Evolutionary conservation across 1,140 invertebrate species (phyloP).

Genomic region (Neuroterus valhalla): DNA sequence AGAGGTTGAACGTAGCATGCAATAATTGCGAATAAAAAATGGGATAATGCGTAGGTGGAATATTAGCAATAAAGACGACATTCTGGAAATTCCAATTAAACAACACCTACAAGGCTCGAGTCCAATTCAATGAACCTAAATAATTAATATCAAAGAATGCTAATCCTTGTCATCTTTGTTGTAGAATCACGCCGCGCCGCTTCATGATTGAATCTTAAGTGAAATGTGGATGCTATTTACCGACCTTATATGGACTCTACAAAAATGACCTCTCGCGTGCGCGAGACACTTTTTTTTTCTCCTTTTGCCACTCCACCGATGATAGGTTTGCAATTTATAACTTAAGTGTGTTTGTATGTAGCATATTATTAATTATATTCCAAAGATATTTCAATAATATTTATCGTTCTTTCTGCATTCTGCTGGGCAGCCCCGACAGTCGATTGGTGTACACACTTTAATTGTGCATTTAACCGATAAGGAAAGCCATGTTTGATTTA

Average conservation of each 20-base stretch:
- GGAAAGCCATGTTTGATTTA: conserved; percentile 7
- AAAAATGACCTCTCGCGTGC: conserved; percentile 6
- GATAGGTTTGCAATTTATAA: conserved; percentile 24
- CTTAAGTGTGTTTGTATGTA: neutral
- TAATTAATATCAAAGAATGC: neutral
- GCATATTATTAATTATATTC: conserved; percentile 20
- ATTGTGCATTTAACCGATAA: conserved; percentile 22
- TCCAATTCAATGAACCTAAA: neutral
- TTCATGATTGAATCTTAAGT: conserved; percentile 43
- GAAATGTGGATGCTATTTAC: conserved; percentile 43
- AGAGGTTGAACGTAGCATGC: no score
- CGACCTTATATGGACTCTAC: conserved; percentile 42
- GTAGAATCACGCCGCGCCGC: neutral
- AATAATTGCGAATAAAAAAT: neutral
- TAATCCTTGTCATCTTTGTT: neutral
- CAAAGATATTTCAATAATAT: neutral
- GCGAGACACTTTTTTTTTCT: neutral
- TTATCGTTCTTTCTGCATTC: neutral
- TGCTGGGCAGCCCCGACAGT: neutral
- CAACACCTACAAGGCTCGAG: neutral
- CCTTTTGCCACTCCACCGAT: neutral
- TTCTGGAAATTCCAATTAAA: neutral
- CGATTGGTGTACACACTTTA: neutral
- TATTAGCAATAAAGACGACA: neutral
- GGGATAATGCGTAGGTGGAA: neutral